Evolutionary conservation across 1,140 invertebrate genomes (phyloP), one percentile per base, ranked within the genome.

Genomic region (Euura saliciscinereae): DNA sequence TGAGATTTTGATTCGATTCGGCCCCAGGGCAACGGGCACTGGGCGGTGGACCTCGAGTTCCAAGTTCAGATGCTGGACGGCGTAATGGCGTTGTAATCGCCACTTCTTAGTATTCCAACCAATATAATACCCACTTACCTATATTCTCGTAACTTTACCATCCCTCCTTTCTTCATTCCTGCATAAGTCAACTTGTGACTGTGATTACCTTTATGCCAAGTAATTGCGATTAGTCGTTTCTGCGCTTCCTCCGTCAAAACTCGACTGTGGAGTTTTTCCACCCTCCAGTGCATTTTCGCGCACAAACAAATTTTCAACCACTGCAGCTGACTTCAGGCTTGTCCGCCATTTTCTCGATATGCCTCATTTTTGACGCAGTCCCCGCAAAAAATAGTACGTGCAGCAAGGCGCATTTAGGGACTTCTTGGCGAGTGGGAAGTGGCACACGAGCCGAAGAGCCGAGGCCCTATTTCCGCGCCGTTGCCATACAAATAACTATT

Each of bases 1-100:
- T 59, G 51, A 59, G 51, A 59, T 59, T 59, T 59, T 59, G 51
- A 59, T 59, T 59, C 51, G 51, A 59, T 59, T 59, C 51, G 51
- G 51, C 51, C 51, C 51, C 51, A 28, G 51, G 51, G 51, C 51
- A 59, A 11, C 51, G 13, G 51, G 51, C 13, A 59, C 51, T n/a
- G 6, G 51, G 8, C 51, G 51, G 8, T 59, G 51, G 51, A 59
- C 51, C 51, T 59, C 51, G 51, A 59, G 13, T 3, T 59, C 51
- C 51, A 59, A 59, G 51, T 59, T 59, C 51, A 59, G 51, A 59
- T 59, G 51, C 51, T 11, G 51, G 8, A 59, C 51, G 51, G 51
- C 51, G 51, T 59, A 59, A 59, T 59, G 51, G 51, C 51, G 51
- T 59, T 59, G 51, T 59, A 59, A 59, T 59, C 51, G 51, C 51